Conservation (phyloP, 2,113 vertebrate species). For the Elachura formosa region DNA sequence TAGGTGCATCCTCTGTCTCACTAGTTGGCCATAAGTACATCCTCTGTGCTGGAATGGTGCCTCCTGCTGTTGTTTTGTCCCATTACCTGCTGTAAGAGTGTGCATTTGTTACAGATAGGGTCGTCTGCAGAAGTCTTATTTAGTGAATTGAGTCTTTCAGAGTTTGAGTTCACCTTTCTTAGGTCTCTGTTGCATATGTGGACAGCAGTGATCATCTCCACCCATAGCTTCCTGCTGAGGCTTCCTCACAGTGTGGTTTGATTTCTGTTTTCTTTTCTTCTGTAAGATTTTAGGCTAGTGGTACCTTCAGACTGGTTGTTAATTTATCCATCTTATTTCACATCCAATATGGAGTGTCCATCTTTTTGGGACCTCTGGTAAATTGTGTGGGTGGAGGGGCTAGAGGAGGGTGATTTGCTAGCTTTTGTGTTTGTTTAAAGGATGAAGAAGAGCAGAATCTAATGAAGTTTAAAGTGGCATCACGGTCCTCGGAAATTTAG, state of each 20-base stretch:
- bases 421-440: slow-evolving; percentile 16
- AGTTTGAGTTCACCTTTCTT: background rate
- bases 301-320: background rate
- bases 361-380: background rate
- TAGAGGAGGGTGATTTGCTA: background rate
- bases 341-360: background rate
- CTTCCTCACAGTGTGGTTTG: background rate
- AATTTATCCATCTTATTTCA: background rate
- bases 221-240: background rate
- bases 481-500: background rate
- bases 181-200: background rate
- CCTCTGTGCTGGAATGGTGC: background rate
- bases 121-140: background rate
- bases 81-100: background rate
- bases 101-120: background rate
- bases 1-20: rapidly evolving
- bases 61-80: background rate
- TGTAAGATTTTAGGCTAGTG: background rate
- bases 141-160: background rate
- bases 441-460: background rate
- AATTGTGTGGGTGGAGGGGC: background rate
- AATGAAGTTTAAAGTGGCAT: slow-evolving; percentile 7
- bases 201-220: background rate
- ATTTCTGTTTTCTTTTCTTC: background rate
- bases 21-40: background rate